Conservation (phyloP, 2,888 invertebrate species). For the Podabrus alpinus region DNA sequence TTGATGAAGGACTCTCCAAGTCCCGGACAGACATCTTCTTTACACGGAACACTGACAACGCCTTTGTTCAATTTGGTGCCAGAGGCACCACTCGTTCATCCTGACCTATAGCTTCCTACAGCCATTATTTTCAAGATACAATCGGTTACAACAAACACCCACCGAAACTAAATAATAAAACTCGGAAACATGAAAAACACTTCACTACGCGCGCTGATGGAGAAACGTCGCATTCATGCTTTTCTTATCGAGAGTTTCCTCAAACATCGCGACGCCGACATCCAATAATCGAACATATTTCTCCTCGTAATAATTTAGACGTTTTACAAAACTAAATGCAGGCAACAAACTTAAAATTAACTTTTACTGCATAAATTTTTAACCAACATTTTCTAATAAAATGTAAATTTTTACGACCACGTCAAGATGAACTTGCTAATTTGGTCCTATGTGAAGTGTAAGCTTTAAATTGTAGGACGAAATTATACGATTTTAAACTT, state of each 20-base stretch:
- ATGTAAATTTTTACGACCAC: too few relatives aligned
- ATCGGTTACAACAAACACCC: conserved; percentile 17
- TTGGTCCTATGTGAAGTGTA: too few relatives aligned
- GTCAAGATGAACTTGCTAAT: too few relatives aligned
- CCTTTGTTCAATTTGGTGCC: conserved; percentile 46
- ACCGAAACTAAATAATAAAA: not conserved
- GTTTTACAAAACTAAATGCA: not conserved
- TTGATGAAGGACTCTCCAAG: conserved; percentile 48
- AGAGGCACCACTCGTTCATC: conserved; percentile 34
- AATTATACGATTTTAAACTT: too few relatives aligned
- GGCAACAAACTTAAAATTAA: too few relatives aligned
- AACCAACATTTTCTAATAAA: too few relatives aligned
- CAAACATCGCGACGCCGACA: not conserved
- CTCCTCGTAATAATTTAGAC: not conserved
- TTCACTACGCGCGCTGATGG: not conserved
- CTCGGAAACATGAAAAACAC: not conserved
- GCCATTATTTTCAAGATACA: conserved; percentile 20
- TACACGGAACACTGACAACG: conserved; percentile 39
- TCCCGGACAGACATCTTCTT: conserved; percentile 47
- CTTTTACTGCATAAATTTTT: too few relatives aligned
- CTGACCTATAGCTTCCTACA: conserved; percentile 14
- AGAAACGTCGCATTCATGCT: not conserved
- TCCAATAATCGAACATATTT: not conserved
- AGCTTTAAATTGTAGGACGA: too few relatives aligned
- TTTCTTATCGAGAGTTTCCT: not conserved